Percentiles rank a stretch among this genome's conserved stretches.
phyloP scores from a whole-genome alignment of 2,797 vertebrate species.

The Austrolebias charrua region DNA sequence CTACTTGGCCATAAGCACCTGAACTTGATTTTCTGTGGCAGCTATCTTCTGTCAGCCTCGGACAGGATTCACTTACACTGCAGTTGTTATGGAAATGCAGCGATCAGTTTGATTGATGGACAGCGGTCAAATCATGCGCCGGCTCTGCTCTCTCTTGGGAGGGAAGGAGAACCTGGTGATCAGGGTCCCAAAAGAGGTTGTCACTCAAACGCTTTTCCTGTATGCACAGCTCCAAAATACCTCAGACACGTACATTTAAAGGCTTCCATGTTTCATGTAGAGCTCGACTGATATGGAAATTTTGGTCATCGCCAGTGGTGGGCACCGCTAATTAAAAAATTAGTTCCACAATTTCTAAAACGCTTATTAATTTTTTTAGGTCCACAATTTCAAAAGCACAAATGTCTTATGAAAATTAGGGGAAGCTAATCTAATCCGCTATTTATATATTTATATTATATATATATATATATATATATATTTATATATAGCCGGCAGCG shows the following conservation, averaged over 20 bases:
- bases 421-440: too few relatives aligned
- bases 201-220: slow-evolving; percentile 40
- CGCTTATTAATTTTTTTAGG: too few relatives aligned
- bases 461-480: too few relatives aligned
- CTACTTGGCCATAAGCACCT: slow-evolving; percentile 12
- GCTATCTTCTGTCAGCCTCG: slow-evolving; percentile 20
- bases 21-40: slow-evolving; percentile 15
- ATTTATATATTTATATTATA: too few relatives aligned
- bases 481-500: too few relatives aligned
- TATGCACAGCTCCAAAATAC: slow-evolving; percentile 17
- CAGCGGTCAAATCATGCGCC: slow-evolving; percentile 25
- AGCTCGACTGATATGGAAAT: too few relatives aligned
- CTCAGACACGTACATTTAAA: not conserved
- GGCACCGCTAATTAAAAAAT: too few relatives aligned
- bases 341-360: too few relatives aligned
- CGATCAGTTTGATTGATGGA: slow-evolving; percentile 38
- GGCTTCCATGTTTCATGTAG: not conserved
- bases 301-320: too few relatives aligned
- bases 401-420: too few relatives aligned
- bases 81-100: slow-evolving; percentile 40
- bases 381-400: too few relatives aligned
- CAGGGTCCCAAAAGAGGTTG: slow-evolving; percentile 37
- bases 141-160: slow-evolving; percentile 22
- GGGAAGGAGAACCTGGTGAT: slow-evolving; percentile 29
- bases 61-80: slow-evolving; percentile 31